Evolutionary conservation across 2,888 invertebrate species (phyloP).

Genomic region (Dryobotodes eremita): DNA sequence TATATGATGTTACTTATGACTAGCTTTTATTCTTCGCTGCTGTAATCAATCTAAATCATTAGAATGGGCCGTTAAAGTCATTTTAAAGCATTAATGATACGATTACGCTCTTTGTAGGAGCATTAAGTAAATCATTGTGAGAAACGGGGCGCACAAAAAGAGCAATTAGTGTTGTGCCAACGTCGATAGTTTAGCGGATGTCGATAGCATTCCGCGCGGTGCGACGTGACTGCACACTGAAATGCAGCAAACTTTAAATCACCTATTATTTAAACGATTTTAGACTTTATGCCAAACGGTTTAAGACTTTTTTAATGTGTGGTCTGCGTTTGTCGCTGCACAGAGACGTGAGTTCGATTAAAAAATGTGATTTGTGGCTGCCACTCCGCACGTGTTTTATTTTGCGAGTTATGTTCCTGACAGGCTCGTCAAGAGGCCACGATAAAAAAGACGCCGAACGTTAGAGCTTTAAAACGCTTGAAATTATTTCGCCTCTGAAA

Average conservation of each 20-base stretch:
- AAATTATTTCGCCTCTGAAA: slow-evolving; percentile 71
- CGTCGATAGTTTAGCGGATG: slow-evolving; percentile 89
- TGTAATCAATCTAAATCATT: slow-evolving; percentile 85
- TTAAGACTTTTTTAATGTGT: slow-evolving; percentile 61
- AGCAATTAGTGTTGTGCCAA: slow-evolving; percentile 88
- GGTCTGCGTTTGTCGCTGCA: slow-evolving; percentile 68
- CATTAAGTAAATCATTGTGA: slow-evolving; percentile 87
- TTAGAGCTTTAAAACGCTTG: slow-evolving; percentile 71
- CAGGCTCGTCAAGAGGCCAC: slow-evolving; percentile 80
- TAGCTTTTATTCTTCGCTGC: slow-evolving; percentile 69
- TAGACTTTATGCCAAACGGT: slow-evolving; percentile 67
- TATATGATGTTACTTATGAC: slow-evolving; percentile 66
- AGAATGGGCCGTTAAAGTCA: slow-evolving; percentile 83
- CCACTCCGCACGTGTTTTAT: slow-evolving; percentile 88
- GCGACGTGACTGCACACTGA: slow-evolving; percentile 86
- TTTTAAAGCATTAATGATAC: slow-evolving; percentile 83
- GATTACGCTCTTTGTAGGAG: slow-evolving; percentile 80
- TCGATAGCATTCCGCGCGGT: slow-evolving; percentile 87
- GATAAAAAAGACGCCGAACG: slow-evolving; percentile 75
- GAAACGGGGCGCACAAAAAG: slow-evolving; percentile 85
- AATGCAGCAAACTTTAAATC: slow-evolving; percentile 75
- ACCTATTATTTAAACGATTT: slow-evolving; percentile 56
- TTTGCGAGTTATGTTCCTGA: slow-evolving; percentile 87
- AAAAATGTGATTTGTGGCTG: slow-evolving; percentile 90
- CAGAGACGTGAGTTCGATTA: slow-evolving; percentile 88